A percentile compares a stretch with the other conserved stretches of the same genome.
Evolutionary conservation across 2,113 vertebrate genomes (phyloP).

Genomic region (Dicerorhinus sumatrensis): DNA sequence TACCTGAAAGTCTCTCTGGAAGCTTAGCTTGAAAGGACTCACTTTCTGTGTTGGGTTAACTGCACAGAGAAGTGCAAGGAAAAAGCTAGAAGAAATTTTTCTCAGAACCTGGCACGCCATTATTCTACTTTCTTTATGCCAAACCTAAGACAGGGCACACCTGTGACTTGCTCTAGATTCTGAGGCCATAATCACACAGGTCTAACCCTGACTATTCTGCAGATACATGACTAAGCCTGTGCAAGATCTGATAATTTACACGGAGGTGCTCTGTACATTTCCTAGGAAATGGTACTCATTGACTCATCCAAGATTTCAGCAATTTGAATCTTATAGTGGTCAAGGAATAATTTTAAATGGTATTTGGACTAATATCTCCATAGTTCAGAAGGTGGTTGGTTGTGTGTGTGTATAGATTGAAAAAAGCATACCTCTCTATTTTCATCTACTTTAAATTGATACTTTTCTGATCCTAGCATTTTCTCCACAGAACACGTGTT

Average conservation of each 20-base stretch:
- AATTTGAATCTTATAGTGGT: not conserved
- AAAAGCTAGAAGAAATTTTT: not conserved
- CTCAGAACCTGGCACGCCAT: not conserved
- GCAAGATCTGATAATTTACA: not conserved
- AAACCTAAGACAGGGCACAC: not conserved
- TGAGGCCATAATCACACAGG: not conserved
- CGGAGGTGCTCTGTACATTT: not conserved
- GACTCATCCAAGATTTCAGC: not conserved
- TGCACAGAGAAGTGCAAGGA: not conserved
- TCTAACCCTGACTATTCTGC: not conserved
- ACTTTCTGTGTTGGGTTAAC: not conserved
- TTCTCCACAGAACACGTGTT: no score
- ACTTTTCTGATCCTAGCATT: not conserved
- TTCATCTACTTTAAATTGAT: not conserved
- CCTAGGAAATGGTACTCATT: conserved; percentile 6
- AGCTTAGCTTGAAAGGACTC: not conserved
- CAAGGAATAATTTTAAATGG: not conserved
- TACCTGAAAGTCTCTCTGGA: not conserved
- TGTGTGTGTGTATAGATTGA: not conserved
- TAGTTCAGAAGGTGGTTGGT: not conserved
- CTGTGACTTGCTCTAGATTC: not conserved
- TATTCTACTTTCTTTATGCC: not conserved
- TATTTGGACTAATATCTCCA: not conserved
- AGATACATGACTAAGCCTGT: not conserved
- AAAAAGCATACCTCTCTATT: not conserved